Base-by-base conservation (phyloP, 1,140 invertebrate species). In the Euwallacea similis region DNA sequence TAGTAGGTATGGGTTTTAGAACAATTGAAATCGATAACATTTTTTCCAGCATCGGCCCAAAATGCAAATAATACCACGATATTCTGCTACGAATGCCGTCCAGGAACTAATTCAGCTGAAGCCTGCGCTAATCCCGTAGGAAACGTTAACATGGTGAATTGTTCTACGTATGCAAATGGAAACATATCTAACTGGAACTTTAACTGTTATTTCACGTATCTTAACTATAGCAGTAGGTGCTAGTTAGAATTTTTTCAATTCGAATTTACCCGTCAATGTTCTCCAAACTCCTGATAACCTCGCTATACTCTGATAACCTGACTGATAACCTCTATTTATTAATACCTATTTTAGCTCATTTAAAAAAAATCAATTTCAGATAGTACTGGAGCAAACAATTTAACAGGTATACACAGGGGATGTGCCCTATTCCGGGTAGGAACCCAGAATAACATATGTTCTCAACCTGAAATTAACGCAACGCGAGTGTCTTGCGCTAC, bases 171-270 rank as follows among this genome's bases (percentile, higher is more conserved):
- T 11, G 46, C 13, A 13, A 10, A 50, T 11, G 46, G 46, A 58
- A 58, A 13, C 21, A 10, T 15, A 16, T 15, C 10, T 33, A 58
- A 58, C 15, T 58, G 55, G 55, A 58, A 21, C 13, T 16, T 61
- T 11, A 42, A 42, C 42, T 61, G 59, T 11, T 41, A 11, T n/a
- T 61, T 21, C 11, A 16, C 33, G 8, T 61, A 7, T 42, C 15
- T 61, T 10, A 61, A 61, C n/a, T 61, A 61, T 42, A 61, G 42
- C 55, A 58, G 55, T 58, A 58, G 21, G 21, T 33, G 21, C 21
- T 33, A 33, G 1, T 33, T 33, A 33, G 21, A 33, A 2, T 33
- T 33, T 33, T 2, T 33, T 2, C 1, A 33, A 33, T 33, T 33
- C 21, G 21, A 33, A 33, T 33, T 33, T 33, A 33, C 21, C 21